phyloP scores from a whole-genome alignment of 1,140 invertebrate species.

The Musca vetustissima region DNA sequence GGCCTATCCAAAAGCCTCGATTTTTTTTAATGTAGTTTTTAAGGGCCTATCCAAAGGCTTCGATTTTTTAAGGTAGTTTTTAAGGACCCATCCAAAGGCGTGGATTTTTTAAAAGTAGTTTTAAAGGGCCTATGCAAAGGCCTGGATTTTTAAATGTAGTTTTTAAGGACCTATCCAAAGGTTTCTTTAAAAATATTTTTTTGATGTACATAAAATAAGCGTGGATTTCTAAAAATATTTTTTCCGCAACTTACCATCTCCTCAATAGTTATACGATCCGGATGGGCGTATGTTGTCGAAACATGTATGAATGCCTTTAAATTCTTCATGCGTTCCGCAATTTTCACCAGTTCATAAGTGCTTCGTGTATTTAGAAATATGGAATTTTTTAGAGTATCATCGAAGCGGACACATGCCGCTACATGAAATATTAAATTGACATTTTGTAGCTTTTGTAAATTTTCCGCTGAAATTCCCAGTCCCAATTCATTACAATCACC shows the following conservation, averaged over 20 bases:
- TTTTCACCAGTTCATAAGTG: slow-evolving; percentile 66
- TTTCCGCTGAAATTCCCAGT: slow-evolving; percentile 58
- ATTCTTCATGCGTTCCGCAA: slow-evolving; percentile 67
- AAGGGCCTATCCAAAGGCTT: too few relatives aligned
- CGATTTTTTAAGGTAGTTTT: too few relatives aligned
- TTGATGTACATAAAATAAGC: too few relatives aligned
- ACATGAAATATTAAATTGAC: slow-evolving; percentile 89
- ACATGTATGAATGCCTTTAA: slow-evolving; percentile 79
- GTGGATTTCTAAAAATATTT: background rate
- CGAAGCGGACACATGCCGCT: slow-evolving; percentile 82
- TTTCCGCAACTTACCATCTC: slow-evolving; percentile 59
- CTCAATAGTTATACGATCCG: slow-evolving; percentile 67
- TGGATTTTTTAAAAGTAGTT: too few relatives aligned
- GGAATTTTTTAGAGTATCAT: slow-evolving; percentile 74
- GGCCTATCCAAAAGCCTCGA: too few relatives aligned
- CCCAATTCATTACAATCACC: slow-evolving; percentile 74
- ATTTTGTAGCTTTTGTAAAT: slow-evolving; percentile 57
- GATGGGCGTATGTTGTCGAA: slow-evolving; percentile 83
- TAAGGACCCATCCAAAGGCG: too few relatives aligned
- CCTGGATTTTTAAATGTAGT: too few relatives aligned
- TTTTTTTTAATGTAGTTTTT: too few relatives aligned
- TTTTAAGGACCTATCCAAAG: too few relatives aligned
- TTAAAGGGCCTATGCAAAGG: too few relatives aligned
- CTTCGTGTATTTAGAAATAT: slow-evolving; percentile 68
- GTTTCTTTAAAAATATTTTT: background rate